Evolutionary conservation across 2,888 invertebrate species (phyloP).

Genomic region (Pachycephus smyrnensis): DNA sequence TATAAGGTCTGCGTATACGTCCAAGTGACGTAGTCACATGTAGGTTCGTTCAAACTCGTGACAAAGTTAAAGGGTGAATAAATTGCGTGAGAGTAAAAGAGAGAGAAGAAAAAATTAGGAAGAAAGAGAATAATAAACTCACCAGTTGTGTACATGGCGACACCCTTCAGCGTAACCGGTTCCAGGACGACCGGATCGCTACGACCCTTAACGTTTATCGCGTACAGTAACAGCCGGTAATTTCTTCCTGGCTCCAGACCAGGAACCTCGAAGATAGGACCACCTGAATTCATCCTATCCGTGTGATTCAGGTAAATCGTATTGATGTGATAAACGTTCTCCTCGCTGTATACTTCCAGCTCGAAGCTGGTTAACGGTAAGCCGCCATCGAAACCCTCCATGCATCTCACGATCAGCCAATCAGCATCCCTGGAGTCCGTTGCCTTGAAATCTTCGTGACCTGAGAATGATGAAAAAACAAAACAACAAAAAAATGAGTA

Average conservation of each 20-base stretch:
- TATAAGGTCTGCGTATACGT: neutral
- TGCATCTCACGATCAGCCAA: conserved; percentile 86
- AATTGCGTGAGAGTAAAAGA: neutral
- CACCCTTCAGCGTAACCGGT: conserved; percentile 86
- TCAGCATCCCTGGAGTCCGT: conserved; percentile 70
- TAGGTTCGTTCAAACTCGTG: neutral
- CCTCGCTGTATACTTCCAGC: conserved; percentile 60
- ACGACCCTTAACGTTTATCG: conserved; percentile 88
- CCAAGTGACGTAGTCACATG: neutral
- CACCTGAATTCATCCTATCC: conserved; percentile 42
- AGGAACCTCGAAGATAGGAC: conserved; percentile 76
- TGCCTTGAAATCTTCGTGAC: conserved; percentile 52
- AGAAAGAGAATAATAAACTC: conserved; percentile 29
- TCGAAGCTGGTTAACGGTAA: conserved; percentile 77
- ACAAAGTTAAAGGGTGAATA: neutral
- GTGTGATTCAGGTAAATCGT: conserved; percentile 57
- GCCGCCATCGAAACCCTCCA: conserved; percentile 89
- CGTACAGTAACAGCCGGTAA: conserved; percentile 84
- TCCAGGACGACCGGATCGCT: conserved; percentile 87
- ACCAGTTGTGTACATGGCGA: conserved; percentile 73
- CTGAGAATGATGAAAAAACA: neutral
- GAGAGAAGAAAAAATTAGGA: neutral
- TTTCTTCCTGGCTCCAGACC: conserved; percentile 80
- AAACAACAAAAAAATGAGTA: neutral
- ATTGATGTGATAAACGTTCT: conserved; percentile 55